Evolutionary conservation across 2,888 invertebrate genomes (phyloP), one percentile per base, ranked within the genome.

Genomic region (Platycheirus rosarum): DNA sequence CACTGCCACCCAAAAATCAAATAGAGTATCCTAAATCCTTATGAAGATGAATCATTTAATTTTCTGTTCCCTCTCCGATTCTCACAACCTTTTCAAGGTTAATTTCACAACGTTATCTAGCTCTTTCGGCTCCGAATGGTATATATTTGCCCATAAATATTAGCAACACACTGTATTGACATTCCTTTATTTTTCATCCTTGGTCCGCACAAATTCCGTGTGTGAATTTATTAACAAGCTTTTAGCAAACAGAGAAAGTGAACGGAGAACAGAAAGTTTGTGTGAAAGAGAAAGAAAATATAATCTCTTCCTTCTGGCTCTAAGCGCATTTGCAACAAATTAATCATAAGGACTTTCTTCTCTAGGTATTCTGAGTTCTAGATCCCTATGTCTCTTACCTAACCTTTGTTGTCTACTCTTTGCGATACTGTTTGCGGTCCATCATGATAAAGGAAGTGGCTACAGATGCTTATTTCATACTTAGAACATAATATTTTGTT

Each of bases 321-420:
- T 55, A 68, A 60, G 55, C 53, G 51, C 55, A 74, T 74, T 60
- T 74, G 78, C 53, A 74, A 79, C 62, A 68, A 69, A 79, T 79
- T 79, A 79, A 79, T 79, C 68, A 79, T 68, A 40, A 35, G 42
- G 26, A 40, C 44, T 32, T 35, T 48, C 18, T 37, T 4, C 8
- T 8, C 8, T n/a, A n/a, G n/a, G 4, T 18, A 13, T n/a, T 13
- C 23, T 4, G 20, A 26, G 18, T 55, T 18, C 5, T 18, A 32
- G 32, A 26, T 5, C 26, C 11, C 44, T 37, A 66, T 57, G 14
- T n/a, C 8, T 26, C 42, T 68, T 66, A 60, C 51, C 46, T 49
- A 57, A 29, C 63, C 29, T 32, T 44, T 49, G 44, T 48, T 16
- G 57, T n/a, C n/a, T 57, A 11, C 29, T 40, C 53, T 35, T 49